phyloP scores from a whole-genome alignment of 1,140 invertebrate genomes.

The Euwallacea similis region DNA sequence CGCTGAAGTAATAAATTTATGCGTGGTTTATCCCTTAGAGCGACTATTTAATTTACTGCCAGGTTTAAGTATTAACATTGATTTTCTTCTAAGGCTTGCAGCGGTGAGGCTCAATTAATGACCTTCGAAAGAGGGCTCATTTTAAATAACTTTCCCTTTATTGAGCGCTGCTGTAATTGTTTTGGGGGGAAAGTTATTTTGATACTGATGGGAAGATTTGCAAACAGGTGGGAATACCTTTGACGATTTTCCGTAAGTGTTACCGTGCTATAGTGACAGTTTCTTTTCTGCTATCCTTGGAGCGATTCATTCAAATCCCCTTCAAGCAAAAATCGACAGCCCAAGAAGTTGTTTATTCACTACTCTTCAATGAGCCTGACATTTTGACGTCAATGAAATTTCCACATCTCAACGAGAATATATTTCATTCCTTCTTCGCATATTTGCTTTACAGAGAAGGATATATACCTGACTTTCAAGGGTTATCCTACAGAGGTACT shows the following conservation, averaged over 20 bases:
- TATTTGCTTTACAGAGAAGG: not conserved
- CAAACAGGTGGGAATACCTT: too few relatives aligned
- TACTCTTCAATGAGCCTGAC: not conserved
- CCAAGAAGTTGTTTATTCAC: not conserved
- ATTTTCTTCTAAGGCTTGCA: not conserved
- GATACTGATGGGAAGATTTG: too few relatives aligned
- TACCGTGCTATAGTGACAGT: too few relatives aligned
- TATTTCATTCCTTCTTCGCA: not conserved
- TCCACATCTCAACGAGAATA: not conserved
- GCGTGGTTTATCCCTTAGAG: too few relatives aligned
- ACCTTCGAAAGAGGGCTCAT: not conserved
- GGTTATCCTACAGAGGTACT: not conserved
- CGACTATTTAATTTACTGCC: slow-evolving; percentile 14
- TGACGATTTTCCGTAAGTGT: too few relatives aligned
- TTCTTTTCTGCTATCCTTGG: too few relatives aligned
- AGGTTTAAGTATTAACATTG: slow-evolving; percentile 17
- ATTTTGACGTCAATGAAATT: slow-evolving; percentile 2
- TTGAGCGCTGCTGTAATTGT: not conserved
- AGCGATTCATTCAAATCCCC: too few relatives aligned
- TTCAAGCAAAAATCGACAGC: too few relatives aligned
- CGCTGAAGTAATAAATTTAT: too few relatives aligned
- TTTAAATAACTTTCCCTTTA: not conserved
- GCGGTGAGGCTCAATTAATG: slow-evolving; percentile 4
- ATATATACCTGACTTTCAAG: not conserved
- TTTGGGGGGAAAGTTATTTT: not conserved